Evolutionary conservation across 2,888 invertebrate genomes (phyloP).

Genomic region (Lasioglossum lativentre): DNA sequence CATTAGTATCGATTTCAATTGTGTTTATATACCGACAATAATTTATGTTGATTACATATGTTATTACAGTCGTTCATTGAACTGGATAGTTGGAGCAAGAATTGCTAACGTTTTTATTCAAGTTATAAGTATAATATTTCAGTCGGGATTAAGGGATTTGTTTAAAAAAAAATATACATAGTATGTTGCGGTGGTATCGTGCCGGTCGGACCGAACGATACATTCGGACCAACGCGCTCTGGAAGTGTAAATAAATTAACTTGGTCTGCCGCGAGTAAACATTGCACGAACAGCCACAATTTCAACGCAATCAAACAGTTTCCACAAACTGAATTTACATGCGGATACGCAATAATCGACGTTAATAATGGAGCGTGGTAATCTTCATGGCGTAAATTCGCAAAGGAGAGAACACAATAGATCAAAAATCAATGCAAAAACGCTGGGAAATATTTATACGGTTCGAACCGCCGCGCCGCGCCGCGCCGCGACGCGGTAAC

Average conservation of each 20-base stretch:
- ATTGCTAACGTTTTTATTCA: neutral
- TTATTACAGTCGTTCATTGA: too few species aligned
- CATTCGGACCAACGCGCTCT: conserved; percentile 26
- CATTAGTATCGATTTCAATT: too few species aligned
- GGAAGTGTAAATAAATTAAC: conserved; percentile 53
- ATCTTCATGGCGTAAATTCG: conserved; percentile 10
- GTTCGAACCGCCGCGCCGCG: neutral
- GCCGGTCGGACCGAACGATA: conserved; percentile 1
- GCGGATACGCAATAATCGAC: conserved; percentile 41
- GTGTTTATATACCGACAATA: too few species aligned
- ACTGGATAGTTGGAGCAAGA: neutral
- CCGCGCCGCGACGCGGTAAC: too few species aligned
- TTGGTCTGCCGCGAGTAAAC: conserved; percentile 41
- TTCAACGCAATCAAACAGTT: conserved; percentile 41
- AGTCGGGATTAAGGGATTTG: neutral
- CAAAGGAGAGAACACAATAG: neutral
- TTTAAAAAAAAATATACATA: neutral
- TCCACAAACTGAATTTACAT: conserved; percentile 39
- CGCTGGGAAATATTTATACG: neutral
- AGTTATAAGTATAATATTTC: neutral
- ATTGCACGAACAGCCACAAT: conserved; percentile 41
- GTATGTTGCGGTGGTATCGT: neutral
- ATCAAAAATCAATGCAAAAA: neutral
- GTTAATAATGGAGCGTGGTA: conserved; percentile 39
- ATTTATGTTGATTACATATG: too few species aligned